Evolutionary conservation across 2,888 invertebrate species (phyloP).

Genomic region (Leptopilina myrica): DNA sequence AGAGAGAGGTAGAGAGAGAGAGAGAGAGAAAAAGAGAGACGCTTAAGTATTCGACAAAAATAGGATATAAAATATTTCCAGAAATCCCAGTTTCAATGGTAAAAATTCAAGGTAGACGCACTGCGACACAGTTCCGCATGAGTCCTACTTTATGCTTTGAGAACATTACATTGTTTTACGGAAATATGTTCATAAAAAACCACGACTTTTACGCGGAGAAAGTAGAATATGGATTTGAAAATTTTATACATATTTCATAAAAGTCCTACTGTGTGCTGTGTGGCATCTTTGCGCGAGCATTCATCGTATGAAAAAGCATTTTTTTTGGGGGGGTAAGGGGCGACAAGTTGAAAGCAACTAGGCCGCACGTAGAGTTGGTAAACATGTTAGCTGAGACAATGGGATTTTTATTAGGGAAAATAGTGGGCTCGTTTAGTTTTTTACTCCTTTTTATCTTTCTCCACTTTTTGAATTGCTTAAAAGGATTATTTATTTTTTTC

Average conservation of each 20-base stretch:
- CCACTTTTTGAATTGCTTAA: too few relatives aligned
- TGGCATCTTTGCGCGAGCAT: conserved; percentile 21
- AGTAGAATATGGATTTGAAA: conserved; percentile 21
- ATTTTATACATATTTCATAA: conserved; percentile 33
- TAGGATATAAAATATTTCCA: conserved; percentile 14
- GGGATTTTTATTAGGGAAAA: conserved; percentile 3
- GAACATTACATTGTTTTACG: conserved; percentile 33
- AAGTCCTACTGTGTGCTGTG: not conserved
- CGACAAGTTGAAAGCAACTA: not conserved
- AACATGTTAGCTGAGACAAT: not conserved
- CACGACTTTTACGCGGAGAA: conserved; percentile 1
- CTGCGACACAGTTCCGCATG: conserved; percentile 27
- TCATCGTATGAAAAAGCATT: conserved; percentile 4
- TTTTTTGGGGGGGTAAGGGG: not conserved
- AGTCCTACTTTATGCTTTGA: conserved; percentile 12
- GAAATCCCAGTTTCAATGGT: conserved; percentile 24
- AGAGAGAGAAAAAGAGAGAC: too few relatives aligned
- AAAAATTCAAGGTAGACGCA: not conserved
- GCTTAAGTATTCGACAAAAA: too few relatives aligned
- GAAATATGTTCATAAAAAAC: conserved; percentile 36
- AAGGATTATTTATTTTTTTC: too few relatives aligned
- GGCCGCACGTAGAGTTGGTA: not conserved
- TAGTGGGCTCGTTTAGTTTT: not conserved
- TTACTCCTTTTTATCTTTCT: too few relatives aligned
- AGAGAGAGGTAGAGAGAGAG: too few relatives aligned